These are phyloP conservation scores for Diplolepis rosae DNA, from an alignment of 2,888 invertebrate genomes.

Conservation along the genomic window DNA sequence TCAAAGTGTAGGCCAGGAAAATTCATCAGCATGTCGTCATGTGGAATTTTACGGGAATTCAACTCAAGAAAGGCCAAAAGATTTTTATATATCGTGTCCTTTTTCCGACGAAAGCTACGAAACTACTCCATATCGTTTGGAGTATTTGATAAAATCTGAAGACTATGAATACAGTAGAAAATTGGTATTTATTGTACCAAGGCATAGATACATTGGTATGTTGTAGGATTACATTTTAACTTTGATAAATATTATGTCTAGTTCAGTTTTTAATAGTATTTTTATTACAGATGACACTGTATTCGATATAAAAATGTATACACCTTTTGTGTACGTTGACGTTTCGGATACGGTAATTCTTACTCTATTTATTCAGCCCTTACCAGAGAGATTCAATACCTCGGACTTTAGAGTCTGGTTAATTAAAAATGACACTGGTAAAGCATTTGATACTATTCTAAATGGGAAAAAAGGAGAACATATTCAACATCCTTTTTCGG, in stretches of 20 bases:
- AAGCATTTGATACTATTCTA: slow-evolving; percentile 44
- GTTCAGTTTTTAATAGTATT: background rate
- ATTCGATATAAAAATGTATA: slow-evolving; percentile 52
- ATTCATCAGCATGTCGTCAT: slow-evolving; percentile 57
- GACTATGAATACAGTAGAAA: slow-evolving; percentile 61
- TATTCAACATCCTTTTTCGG: slow-evolving; percentile 58
- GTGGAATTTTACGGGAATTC: slow-evolving; percentile 51
- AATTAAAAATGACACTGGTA: slow-evolving; percentile 60
- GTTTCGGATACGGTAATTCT: slow-evolving; percentile 60
- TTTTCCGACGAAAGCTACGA: slow-evolving; percentile 59
- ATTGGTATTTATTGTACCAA: slow-evolving; percentile 65
- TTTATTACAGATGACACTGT: slow-evolving; percentile 48
- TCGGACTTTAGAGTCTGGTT: slow-evolving; percentile 65
- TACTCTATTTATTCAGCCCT: slow-evolving; percentile 63
- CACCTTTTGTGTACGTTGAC: slow-evolving; percentile 68
- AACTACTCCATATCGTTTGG: slow-evolving; percentile 58
- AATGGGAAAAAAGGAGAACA: slow-evolving; percentile 43
- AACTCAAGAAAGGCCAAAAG: slow-evolving; percentile 41
- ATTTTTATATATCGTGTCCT: slow-evolving; percentile 64
- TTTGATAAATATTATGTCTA: background rate
- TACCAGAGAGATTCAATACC: slow-evolving; percentile 64
- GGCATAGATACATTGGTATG: slow-evolving; percentile 60
- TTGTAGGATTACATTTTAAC: background rate
- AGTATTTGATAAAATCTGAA: slow-evolving; percentile 55
- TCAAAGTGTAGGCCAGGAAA: slow-evolving; percentile 55